Evolutionary conservation across 2,113 vertebrate genomes (phyloP).

Genomic region (Dicaeum eximium): DNA sequence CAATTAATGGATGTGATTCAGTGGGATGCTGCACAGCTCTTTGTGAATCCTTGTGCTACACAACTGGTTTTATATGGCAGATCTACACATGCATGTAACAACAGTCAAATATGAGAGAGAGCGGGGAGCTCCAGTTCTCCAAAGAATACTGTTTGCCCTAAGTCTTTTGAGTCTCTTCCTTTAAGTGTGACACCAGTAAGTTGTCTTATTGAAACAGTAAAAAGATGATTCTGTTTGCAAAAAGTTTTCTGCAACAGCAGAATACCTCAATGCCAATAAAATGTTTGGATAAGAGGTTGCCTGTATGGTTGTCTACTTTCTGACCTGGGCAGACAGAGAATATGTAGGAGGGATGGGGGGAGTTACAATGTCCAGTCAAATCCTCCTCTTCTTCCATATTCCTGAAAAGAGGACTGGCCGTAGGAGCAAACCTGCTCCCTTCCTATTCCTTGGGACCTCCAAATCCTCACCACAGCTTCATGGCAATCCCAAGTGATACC

Average conservation of each 20-base stretch:
- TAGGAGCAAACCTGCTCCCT: too few relatives aligned
- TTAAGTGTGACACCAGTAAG: neutral
- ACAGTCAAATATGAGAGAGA: neutral
- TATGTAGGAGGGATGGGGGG: rapidly evolving
- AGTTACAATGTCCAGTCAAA: neutral
- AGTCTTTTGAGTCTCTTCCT: neutral
- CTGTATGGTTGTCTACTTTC: neutral
- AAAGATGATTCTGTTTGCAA: neutral
- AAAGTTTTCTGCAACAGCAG: neutral
- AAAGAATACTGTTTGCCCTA: neutral
- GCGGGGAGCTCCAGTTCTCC: rapidly evolving
- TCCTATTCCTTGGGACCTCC: neutral
- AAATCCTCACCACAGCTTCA: neutral
- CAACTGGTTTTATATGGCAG: neutral
- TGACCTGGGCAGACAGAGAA: neutral
- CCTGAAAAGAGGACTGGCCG: neutral
- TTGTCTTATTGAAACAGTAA: neutral
- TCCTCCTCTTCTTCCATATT: neutral
- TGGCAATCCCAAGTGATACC: neutral
- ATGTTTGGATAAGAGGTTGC: neutral
- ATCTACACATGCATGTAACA: neutral
- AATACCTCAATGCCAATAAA: neutral
- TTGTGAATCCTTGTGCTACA: neutral
- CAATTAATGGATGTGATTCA: neutral
- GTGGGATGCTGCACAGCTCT: neutral